Evolutionary conservation across 35 echinoderm and acorn worm genomes (phyloP).

Genomic region (Stichopus chloronotus): DNA sequence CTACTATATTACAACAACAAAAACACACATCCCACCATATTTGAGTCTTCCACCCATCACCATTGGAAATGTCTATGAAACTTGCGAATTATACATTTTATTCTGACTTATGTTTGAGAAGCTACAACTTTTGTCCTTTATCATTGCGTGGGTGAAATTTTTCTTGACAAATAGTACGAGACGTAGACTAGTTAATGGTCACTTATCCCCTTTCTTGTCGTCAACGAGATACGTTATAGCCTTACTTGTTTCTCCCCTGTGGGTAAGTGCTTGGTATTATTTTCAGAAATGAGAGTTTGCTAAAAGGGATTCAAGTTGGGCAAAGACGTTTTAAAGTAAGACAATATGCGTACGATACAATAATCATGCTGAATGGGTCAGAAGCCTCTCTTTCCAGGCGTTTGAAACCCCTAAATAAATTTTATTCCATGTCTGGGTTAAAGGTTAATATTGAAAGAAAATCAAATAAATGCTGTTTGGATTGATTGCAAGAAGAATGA

Average conservation of each 20-base stretch:
- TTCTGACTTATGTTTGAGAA: background rate
- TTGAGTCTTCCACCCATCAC: no score
- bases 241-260: no score
- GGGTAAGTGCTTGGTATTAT: background rate
- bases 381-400: background rate
- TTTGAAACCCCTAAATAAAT: background rate
- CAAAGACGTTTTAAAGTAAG: background rate
- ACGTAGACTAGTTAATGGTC: background rate
- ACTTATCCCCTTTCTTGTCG: slow-evolving; percentile 6
- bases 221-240: background rate
- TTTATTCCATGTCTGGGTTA: background rate
- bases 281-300: background rate
- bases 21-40: no score
- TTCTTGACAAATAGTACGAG: background rate
- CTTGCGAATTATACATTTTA: no score
- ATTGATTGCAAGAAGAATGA: background rate
- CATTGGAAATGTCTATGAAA: no score
- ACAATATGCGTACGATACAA: background rate
- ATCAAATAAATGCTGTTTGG: background rate
- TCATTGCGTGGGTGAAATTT: slow-evolving; percentile 13
- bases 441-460: background rate
- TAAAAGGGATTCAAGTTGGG: no score
- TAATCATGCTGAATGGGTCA: slow-evolving; percentile 8
- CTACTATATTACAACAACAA: no score
- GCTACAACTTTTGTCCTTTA: background rate